Percentiles rank a stretch among this genome's conserved stretches.
These are phyloP conservation scores for Heliocidaris tuberculata DNA, from an alignment of 35 echinoderm and acorn worm genomes.

Conservation along the genomic window DNA sequence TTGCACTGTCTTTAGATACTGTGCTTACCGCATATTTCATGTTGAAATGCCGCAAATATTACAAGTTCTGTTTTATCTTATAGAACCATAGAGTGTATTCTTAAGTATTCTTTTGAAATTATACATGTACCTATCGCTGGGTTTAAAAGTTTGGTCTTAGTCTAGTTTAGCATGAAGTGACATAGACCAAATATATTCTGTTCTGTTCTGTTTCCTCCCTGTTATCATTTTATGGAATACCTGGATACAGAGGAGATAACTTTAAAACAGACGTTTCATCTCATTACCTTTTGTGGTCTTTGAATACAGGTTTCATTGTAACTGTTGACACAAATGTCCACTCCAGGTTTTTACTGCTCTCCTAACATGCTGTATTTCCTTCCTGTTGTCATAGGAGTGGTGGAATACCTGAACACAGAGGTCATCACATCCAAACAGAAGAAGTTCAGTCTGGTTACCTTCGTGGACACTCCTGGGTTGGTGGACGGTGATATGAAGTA, in stretches of 20 bases:
- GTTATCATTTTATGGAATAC: too few species aligned
- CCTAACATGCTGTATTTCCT: not conserved
- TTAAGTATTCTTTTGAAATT: too few species aligned
- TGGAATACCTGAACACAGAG: slow-evolving; percentile 96
- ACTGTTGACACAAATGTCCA: not conserved
- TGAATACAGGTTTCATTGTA: not conserved
- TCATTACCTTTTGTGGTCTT: not conserved
- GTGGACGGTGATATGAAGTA: slow-evolving; percentile 99
- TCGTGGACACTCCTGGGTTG: slow-evolving; percentile 93
- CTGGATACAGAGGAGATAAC: not conserved
- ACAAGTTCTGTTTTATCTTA: too few species aligned
- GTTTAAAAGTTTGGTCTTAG: too few species aligned
- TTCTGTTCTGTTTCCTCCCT: too few species aligned
- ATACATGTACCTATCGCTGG: too few species aligned
- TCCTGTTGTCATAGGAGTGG: slow-evolving; percentile 61
- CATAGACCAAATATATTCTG: too few species aligned
- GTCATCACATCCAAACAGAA: slow-evolving; percentile 98
- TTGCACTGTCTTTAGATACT: not conserved
- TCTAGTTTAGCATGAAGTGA: too few species aligned
- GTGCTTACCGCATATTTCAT: not conserved
- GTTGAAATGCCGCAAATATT: too few species aligned
- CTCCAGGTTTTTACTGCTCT: not conserved
- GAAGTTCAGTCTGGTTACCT: slow-evolving; percentile 95
- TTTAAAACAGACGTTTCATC: not conserved
- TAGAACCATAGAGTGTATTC: too few species aligned